phyloP scores from a whole-genome alignment of 2,113 vertebrate genomes.

The Corydoras sp. region DNA sequence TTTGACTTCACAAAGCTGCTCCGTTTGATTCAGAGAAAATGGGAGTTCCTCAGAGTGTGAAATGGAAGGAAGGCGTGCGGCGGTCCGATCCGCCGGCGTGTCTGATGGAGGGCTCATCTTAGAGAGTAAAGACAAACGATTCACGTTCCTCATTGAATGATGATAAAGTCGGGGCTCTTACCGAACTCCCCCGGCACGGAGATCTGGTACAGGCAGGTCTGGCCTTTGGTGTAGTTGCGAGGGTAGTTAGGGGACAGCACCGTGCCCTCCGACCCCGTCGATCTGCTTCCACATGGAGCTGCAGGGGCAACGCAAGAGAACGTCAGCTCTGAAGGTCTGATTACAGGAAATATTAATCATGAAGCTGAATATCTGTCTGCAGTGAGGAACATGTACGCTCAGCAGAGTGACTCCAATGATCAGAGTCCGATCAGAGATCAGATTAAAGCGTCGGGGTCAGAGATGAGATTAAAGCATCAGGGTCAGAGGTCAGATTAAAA shows the following conservation, averaged over 20 bases:
- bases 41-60: slow-evolving; percentile 21
- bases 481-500: no score
- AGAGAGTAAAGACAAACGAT: not conserved
- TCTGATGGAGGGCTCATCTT: not conserved
- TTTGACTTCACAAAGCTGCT: slow-evolving; percentile 11
- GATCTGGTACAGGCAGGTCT: slow-evolving; percentile 90
- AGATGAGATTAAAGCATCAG: no score
- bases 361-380: no score
- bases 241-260: slow-evolving; percentile 96
- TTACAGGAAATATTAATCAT: no score
- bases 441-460: no score
- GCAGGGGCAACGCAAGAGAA: slow-evolving; percentile 19
- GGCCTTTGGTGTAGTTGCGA: slow-evolving; percentile 90
- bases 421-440: no score
- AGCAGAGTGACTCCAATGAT: no score
- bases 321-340: no score
- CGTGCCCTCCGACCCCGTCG: slow-evolving; percentile 90
- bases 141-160: no score
- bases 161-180: slow-evolving; percentile 62
- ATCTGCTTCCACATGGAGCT: slow-evolving; percentile 95
- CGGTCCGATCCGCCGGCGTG: not conserved
- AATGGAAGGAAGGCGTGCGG: slow-evolving; percentile 13
- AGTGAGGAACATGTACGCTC: no score
- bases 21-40: not conserved
- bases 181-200: slow-evolving; percentile 94